Conservation (phyloP, 2,113 vertebrate species). For the Herpetotheres cachinnans region DNA sequence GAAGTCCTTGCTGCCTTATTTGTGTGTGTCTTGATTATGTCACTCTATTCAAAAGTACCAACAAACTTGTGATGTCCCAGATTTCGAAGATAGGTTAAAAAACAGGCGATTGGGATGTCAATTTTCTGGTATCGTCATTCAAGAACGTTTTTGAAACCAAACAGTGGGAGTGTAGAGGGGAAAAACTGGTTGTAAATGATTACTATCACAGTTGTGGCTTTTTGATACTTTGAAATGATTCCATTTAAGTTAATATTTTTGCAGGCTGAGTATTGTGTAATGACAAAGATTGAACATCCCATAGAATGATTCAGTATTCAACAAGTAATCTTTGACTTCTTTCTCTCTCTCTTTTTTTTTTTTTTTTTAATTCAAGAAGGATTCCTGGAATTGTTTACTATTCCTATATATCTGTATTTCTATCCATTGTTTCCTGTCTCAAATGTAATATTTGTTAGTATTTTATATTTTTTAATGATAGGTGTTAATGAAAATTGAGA, state of each 20-base stretch:
- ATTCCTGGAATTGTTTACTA: background rate
- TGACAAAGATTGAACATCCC: background rate
- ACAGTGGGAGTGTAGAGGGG: background rate
- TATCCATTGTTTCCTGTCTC: background rate
- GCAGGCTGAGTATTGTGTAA: background rate
- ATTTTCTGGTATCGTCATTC: background rate
- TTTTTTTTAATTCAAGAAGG: background rate
- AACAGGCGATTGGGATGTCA: background rate
- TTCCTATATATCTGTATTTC: background rate
- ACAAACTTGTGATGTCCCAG: background rate
- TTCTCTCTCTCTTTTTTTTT: background rate
- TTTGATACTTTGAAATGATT: background rate
- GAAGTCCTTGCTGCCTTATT: background rate
- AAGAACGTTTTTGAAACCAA: background rate
- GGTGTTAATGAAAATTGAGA: background rate
- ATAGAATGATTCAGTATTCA: background rate
- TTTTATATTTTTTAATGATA: background rate
- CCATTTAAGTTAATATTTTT: background rate
- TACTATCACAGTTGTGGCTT: background rate
- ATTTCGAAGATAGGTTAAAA: background rate
- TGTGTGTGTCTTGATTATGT: background rate
- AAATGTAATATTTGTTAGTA: background rate
- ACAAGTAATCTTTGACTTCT: background rate
- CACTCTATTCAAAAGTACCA: background rate
- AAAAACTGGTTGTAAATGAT: background rate